phyloP scores from a whole-genome alignment of 2,113 vertebrate species.

The Rhinolophus ferrumequinum region DNA sequence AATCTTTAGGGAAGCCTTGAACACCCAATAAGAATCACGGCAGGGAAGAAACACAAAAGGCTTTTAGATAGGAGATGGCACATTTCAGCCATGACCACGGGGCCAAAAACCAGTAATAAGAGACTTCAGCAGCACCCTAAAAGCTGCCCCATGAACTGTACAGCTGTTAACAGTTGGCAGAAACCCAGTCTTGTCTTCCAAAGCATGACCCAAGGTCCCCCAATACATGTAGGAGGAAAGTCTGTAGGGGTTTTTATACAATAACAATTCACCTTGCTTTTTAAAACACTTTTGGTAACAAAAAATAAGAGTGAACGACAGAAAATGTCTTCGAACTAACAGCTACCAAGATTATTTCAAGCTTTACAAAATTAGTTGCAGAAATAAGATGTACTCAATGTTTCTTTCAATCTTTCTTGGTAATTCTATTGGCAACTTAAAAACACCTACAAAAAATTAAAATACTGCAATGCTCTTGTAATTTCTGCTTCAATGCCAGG shows the following conservation, averaged over 20 bases:
- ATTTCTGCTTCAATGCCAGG: conserved; percentile 38
- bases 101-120: neutral
- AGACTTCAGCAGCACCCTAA: neutral
- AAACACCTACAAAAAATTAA: neutral
- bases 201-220: neutral
- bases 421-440: neutral
- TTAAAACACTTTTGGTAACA: neutral
- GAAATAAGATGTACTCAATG: neutral
- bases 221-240: neutral
- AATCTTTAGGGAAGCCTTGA: neutral
- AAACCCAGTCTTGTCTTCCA: neutral
- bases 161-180: neutral
- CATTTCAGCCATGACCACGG: neutral
- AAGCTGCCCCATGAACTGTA: rapidly evolving
- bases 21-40: neutral
- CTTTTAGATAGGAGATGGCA: neutral
- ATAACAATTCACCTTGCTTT: neutral
- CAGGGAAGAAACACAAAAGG: neutral
- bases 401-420: neutral
- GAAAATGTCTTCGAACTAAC: conserved; percentile 14
- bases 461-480: neutral
- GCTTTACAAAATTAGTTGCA: neutral
- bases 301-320: neutral
- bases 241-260: neutral
- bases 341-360: conserved; percentile 32